Evolutionary conservation across 2,797 vertebrate species (phyloP).

Genomic region (Gallinago solitaria): DNA sequence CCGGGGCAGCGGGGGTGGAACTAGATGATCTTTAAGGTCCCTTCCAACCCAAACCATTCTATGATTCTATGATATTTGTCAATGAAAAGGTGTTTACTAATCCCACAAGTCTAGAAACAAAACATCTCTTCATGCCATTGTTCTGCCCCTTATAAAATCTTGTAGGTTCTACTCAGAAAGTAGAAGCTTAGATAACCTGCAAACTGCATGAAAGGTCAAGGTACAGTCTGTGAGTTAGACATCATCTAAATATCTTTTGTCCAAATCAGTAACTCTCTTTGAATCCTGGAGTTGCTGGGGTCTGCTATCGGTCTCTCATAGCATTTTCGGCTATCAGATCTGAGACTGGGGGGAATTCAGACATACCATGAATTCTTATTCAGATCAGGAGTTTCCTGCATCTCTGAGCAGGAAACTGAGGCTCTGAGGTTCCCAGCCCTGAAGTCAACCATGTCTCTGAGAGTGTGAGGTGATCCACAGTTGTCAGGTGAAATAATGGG

Average conservation of each 20-base stretch:
- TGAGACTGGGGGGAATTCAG: background rate
- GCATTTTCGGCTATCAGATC: background rate
- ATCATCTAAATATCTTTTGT: background rate
- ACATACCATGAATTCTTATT: background rate
- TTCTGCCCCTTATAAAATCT: background rate
- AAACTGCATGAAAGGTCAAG: background rate
- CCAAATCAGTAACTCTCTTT: background rate
- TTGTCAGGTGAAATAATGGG: background rate
- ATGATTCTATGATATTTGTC: background rate
- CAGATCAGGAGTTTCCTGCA: background rate
- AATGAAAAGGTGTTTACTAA: background rate
- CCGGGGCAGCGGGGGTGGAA: too few species aligned
- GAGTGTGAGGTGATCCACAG: background rate
- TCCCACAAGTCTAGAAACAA: background rate
- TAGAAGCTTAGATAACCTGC: background rate
- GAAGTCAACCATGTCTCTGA: accelerated
- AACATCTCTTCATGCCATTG: background rate
- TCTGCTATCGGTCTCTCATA: background rate
- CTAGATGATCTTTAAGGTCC: too few species aligned
- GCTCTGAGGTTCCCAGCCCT: background rate
- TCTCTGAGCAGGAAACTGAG: background rate
- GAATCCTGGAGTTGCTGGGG: accelerated
- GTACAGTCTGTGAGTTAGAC: background rate
- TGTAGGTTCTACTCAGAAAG: background rate
- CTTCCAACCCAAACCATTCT: too few species aligned